Conservation (phyloP, 2,888 invertebrate species). For the Pecten maximus region DNA sequence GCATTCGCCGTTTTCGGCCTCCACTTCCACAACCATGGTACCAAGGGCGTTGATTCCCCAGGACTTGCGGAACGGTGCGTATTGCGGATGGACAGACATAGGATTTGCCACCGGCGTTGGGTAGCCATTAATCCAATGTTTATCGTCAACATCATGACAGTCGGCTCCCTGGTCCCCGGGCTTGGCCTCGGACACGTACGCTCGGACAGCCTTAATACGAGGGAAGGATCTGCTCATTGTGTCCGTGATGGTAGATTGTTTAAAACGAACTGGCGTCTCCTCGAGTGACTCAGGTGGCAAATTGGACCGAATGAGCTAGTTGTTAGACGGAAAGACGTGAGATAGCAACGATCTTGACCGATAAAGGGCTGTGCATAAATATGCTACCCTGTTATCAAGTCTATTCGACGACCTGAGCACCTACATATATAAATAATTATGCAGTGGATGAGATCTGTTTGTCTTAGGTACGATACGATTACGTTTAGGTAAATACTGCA, state of each 20-base stretch:
- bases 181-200: constrained; percentile 65
- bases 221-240: constrained; percentile 61
- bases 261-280: no score
- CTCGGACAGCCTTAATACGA: constrained; percentile 74
- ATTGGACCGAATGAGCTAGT: neutral
- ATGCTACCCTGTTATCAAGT: neutral
- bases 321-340: neutral
- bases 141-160: constrained; percentile 78
- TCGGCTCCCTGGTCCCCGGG: constrained; percentile 76
- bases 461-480: no score
- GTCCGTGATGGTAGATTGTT: neutral
- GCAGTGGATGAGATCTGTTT: no score
- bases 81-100: constrained; percentile 75
- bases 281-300: neutral
- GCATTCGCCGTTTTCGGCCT: constrained; percentile 77
- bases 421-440: no score
- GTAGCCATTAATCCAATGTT: constrained; percentile 79
- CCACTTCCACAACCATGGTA: constrained; percentile 78
- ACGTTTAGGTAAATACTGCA: no score
- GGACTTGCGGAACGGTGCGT: constrained; percentile 74
- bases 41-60: constrained; percentile 81
- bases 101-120: constrained; percentile 78
- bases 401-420: neutral
- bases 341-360: neutral
- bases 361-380: neutral